Evolutionary conservation across 2,113 vertebrate genomes (phyloP).

Genomic region (Phodopus roborovskii): DNA sequence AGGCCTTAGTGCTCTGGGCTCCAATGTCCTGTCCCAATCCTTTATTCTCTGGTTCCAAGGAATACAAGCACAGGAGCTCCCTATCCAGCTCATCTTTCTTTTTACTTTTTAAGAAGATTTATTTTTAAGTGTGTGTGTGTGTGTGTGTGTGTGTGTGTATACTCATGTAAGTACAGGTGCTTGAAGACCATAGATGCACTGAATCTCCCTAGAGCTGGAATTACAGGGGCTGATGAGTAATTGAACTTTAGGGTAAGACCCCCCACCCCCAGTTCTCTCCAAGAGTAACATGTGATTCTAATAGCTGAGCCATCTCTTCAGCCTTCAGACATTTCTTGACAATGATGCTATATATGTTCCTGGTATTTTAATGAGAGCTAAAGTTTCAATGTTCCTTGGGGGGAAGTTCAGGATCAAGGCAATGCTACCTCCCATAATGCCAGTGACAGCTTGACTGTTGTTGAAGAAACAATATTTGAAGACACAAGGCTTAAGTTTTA

Average conservation of each 20-base stretch:
- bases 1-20: background rate
- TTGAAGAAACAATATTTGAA: slow-evolving; percentile 25
- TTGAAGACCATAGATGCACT: background rate
- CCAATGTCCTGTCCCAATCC: too few relatives aligned
- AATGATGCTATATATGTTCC: background rate
- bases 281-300: background rate
- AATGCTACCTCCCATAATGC: background rate
- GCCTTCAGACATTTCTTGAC: background rate
- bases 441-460: background rate
- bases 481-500: background rate
- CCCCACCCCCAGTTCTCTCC: background rate
- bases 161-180: background rate
- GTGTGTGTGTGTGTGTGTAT: background rate
- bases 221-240: background rate
- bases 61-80: background rate
- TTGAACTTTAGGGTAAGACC: background rate
- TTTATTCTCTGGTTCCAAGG: background rate
- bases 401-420: background rate
- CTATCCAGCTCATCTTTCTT: background rate
- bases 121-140: background rate
- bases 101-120: background rate
- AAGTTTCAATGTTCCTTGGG: background rate
- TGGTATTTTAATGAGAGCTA: slow-evolving; percentile 7
- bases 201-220: background rate
- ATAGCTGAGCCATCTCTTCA: background rate